These are phyloP conservation scores for Fabriciana adippe DNA, from an alignment of 2,888 invertebrate species.

Conservation along the genomic window DNA sequence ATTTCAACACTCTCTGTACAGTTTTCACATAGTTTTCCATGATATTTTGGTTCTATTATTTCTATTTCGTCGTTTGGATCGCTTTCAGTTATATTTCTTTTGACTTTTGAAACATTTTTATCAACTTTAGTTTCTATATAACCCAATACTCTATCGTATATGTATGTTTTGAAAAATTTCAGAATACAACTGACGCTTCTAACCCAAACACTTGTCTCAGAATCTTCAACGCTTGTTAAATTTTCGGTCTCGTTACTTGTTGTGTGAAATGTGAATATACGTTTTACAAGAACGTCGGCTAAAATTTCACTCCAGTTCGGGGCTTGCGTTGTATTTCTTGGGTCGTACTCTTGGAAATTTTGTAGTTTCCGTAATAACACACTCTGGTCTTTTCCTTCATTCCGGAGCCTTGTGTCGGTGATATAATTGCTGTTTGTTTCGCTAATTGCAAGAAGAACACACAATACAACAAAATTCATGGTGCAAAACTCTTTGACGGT, in stretches of 20 bases:
- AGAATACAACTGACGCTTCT: conserved; percentile 57
- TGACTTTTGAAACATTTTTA: background rate
- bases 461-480: conserved; percentile 63
- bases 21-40: conserved; percentile 52
- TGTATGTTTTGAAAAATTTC: conserved; percentile 56
- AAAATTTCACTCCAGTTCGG: conserved; percentile 69
- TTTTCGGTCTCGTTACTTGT: conserved; percentile 45
- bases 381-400: conserved; percentile 54
- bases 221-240: conserved; percentile 39
- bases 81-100: conserved; percentile 35
- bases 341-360: conserved; percentile 51
- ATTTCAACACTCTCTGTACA: conserved; percentile 39
- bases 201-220: conserved; percentile 46
- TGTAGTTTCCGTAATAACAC: conserved; percentile 68
- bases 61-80: conserved; percentile 65
- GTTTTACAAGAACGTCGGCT: conserved; percentile 66
- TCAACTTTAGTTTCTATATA: conserved; percentile 13
- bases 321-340: conserved; percentile 50
- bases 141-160: conserved; percentile 54
- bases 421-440: conserved; percentile 52
- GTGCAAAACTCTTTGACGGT: conserved; percentile 54
- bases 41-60: conserved; percentile 61
- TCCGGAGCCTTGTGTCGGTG: conserved; percentile 46
- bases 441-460: conserved; percentile 57
- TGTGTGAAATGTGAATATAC: conserved; percentile 56